Conservation (phyloP, 2,888 invertebrate genomes). For the Gastracanthus pulcherrimus region DNA sequence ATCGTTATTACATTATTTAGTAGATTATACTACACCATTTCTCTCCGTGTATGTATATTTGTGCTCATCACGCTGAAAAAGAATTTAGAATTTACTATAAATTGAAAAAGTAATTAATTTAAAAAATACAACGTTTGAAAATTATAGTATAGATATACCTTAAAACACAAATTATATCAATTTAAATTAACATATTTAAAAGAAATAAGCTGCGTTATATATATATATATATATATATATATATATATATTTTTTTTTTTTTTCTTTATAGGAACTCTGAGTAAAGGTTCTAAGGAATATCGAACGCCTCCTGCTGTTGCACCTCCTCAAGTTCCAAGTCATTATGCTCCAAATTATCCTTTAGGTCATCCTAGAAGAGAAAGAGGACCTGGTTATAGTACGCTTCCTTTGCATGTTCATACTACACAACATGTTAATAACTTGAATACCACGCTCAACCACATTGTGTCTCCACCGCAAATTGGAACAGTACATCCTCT, state of each 20-base stretch:
- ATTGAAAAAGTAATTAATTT: too few species aligned
- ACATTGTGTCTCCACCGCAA: conserved; percentile 80
- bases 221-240: too few species aligned
- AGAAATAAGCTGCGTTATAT: too few species aligned
- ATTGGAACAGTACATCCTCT: conserved; percentile 94
- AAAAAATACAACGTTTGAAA: too few species aligned
- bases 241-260: background rate
- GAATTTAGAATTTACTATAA: too few species aligned
- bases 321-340: conserved; percentile 97
- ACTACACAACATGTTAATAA: conserved; percentile 66
- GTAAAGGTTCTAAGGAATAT: conserved; percentile 90
- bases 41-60: too few species aligned
- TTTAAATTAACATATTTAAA: too few species aligned
- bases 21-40: too few species aligned
- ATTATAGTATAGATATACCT: too few species aligned
- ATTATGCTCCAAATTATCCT: conserved; percentile 97
- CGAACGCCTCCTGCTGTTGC: conserved; percentile 97
- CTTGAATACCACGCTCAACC: conserved; percentile 66
- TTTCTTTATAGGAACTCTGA: conserved; percentile 79
- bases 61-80: too few species aligned
- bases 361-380: conserved; percentile 87
- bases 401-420: conserved; percentile 83
- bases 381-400: conserved; percentile 91
- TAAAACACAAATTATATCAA: too few species aligned
- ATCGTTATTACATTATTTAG: too few species aligned